Conservation (phyloP, 2,113 vertebrate genomes). For the Carlito syrichta region DNA sequence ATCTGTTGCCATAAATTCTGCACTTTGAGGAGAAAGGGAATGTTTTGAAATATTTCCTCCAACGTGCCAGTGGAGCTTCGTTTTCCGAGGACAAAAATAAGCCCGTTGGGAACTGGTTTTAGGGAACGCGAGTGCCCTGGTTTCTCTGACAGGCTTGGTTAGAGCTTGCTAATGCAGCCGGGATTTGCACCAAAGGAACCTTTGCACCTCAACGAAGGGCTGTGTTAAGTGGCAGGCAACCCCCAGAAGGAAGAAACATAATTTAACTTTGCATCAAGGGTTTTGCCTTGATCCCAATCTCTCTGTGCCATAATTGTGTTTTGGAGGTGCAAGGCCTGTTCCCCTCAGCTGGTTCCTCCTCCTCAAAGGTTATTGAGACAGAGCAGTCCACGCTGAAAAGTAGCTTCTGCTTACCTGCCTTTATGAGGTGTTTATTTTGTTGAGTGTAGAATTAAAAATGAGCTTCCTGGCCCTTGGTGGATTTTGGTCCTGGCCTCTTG, state of each 20-base stretch:
- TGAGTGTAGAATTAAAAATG: conserved; percentile 66
- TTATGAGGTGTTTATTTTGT: conserved; percentile 75
- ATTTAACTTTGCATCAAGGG: conserved; percentile 33
- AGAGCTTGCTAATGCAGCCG: neutral
- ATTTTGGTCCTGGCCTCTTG: neutral
- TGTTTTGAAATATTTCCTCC: conserved; percentile 71
- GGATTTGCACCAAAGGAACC: conserved; percentile 43
- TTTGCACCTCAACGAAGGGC: neutral
- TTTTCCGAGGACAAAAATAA: conserved; percentile 54
- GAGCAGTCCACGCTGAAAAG: conserved; percentile 30
- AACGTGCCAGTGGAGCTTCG: conserved; percentile 31
- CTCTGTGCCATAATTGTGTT: neutral
- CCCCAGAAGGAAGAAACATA: neutral
- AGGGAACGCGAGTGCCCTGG: conserved; percentile 34
- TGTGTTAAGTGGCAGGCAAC: neutral
- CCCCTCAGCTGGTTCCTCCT: neutral
- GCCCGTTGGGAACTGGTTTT: conserved; percentile 9
- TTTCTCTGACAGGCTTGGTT: conserved; percentile 19
- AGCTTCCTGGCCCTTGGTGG: conserved; percentile 39
- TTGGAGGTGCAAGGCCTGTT: neutral
- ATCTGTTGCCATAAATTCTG: conserved; percentile 66
- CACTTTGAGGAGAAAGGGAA: conserved; percentile 47
- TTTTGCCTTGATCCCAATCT: conserved; percentile 27
- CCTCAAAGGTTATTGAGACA: conserved; percentile 53
- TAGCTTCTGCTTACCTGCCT: conserved; percentile 65